Conservation (phyloP, 2,113 vertebrate species). For the Lophius piscatorius region DNA sequence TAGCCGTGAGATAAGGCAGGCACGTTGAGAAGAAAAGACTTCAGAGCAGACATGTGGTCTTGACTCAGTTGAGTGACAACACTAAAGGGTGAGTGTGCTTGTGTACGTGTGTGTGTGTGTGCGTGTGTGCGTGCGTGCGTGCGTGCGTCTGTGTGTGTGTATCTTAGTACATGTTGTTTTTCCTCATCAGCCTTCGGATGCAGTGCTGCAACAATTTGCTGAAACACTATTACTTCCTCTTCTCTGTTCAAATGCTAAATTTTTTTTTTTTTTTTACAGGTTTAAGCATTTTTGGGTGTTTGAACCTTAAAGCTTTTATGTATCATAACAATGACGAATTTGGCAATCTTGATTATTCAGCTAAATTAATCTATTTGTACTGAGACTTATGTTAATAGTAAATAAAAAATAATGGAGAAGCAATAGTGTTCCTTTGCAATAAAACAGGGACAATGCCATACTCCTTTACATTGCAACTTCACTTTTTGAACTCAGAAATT, state of each 20-base stretch:
- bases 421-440: slow-evolving; percentile 7
- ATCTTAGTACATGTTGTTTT: slow-evolving; percentile 55
- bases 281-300: slow-evolving; percentile 1
- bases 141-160: slow-evolving; percentile 3
- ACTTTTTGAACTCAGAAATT: no score
- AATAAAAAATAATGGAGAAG: neutral
- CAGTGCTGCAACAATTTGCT: slow-evolving; percentile 49
- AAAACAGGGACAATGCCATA: neutral
- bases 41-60: slow-evolving; percentile 76
- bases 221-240: slow-evolving; percentile 57
- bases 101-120: slow-evolving; percentile 26
- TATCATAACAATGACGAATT: slow-evolving; percentile 18
- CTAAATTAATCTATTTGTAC: neutral
- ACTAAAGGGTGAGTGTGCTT: slow-evolving; percentile 38
- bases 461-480: slow-evolving; percentile 4
- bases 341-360: slow-evolving; percentile 5
- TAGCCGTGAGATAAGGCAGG: slow-evolving; percentile 80
- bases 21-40: slow-evolving; percentile 69
- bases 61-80: slow-evolving; percentile 74
- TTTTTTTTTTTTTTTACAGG: slow-evolving; percentile 40
- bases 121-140: slow-evolving; percentile 5
- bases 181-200: slow-evolving; percentile 57
- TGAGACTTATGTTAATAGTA: slow-evolving; percentile 6
- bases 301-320: slow-evolving; percentile 6
- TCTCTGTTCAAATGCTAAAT: slow-evolving; percentile 49